Base-by-base conservation (phyloP, 2,888 invertebrate species). In the Coecobrya sp. region DNA sequence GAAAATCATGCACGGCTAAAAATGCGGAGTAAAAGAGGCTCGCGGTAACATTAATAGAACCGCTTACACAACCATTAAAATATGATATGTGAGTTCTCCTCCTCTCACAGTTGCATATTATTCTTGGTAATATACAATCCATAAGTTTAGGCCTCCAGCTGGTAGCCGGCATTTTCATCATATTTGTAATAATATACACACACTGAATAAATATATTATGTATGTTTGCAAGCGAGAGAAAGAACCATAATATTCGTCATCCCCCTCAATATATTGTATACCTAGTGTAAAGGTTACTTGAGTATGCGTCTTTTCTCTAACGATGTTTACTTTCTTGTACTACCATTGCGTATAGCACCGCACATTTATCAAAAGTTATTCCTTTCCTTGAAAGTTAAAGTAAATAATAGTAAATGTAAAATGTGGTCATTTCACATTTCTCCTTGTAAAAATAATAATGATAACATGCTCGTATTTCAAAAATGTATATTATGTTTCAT, bases 401-500 rank as follows among this genome's bases (percentile, higher is more conserved):
- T 25, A 76, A 76, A 76, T 25, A 76, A 76, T 27, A 25, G 5
- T 1, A n/a, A 30, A 19, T 27, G 59, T 59, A 59, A 68, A 27
- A 30, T 68, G 68, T 68, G 19, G 68, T 13, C 27, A 68, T 68
- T 27, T 30, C 49, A 13, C 13, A 10, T 27, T 68, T 8, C 19
- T 8, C 27, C 7, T 68, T 3, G 3, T 76, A 76, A 16, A 49
- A 76, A 62, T 62, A 3, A 62, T 25, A 13, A 49, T 49, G 22
- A 59, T 73, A 76, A 76, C 45, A 76, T 76, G 45, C 42, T 76
- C 76, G 76, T 76, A 55, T 81, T 81, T 81, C 85, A 84, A 55
- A 86, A 86, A 86, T 85, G 59, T 65, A 79, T 88, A 86, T 86
- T 86, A 88, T 59, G 76, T 88, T 88, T 88, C 88, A 81, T 22